Evolutionary conservation across 2,888 invertebrate species (phyloP).

Genomic region (Chrysomela aeneicollis): DNA sequence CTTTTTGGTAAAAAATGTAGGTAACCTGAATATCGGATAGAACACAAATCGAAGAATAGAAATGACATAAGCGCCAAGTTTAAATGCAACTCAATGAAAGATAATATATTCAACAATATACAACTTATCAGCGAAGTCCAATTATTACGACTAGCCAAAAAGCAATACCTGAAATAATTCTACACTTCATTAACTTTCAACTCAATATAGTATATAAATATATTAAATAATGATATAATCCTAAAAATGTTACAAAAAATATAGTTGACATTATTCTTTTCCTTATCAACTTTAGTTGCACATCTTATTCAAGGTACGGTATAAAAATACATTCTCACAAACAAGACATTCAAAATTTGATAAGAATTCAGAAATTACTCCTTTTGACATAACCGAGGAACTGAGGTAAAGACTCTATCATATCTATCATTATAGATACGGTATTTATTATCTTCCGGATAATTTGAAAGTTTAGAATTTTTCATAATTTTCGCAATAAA

Average conservation of each 20-base stretch:
- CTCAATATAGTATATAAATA: background rate
- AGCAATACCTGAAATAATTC: constrained; percentile 32
- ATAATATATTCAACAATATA: constrained; percentile 34
- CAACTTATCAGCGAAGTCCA: constrained; percentile 33
- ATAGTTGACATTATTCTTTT: constrained; percentile 20
- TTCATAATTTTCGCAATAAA: too few relatives aligned
- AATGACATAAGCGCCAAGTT: background rate
- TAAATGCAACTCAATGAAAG: constrained; percentile 28
- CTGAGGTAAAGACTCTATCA: too few relatives aligned
- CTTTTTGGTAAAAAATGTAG: background rate
- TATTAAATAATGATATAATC: constrained; percentile 23
- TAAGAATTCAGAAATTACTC: background rate
- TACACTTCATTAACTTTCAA: constrained; percentile 24
- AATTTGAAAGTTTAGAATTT: too few relatives aligned
- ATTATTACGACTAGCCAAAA: constrained; percentile 48
- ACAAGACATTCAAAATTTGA: background rate
- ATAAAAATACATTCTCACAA: constrained; percentile 26
- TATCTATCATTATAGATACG: too few relatives aligned
- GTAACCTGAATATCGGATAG: background rate
- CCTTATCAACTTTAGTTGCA: constrained; percentile 12
- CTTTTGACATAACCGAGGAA: too few relatives aligned
- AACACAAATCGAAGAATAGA: background rate
- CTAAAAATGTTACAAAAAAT: constrained; percentile 26
- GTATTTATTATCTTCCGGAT: too few relatives aligned
- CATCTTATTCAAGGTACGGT: constrained; percentile 17